Conservation (phyloP, 2,888 invertebrate species). For the Luffia ferchaultella region DNA sequence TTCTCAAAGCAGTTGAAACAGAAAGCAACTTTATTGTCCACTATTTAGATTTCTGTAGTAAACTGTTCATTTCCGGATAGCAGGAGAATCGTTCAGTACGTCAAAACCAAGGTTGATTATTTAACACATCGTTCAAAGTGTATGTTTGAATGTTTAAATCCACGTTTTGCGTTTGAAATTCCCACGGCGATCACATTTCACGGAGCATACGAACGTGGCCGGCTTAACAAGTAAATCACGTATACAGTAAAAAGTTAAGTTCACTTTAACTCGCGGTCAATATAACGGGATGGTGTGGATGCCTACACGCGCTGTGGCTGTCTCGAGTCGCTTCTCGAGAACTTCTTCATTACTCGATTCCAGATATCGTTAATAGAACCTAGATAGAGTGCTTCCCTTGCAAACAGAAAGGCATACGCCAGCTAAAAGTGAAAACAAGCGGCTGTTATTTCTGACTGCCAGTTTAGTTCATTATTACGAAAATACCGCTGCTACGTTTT, state of each 20-base stretch:
- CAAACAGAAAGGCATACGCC: too few species aligned
- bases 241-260: background rate
- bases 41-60: too few species aligned
- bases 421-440: too few species aligned
- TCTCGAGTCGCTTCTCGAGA: background rate
- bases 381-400: background rate
- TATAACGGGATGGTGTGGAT: background rate
- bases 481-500: too few species aligned
- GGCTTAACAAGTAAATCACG: background rate
- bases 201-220: background rate
- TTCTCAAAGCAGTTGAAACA: too few species aligned
- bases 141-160: background rate
- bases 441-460: too few species aligned
- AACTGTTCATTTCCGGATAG: too few species aligned
- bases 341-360: background rate
- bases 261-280: background rate
- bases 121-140: too few species aligned
- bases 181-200: background rate
- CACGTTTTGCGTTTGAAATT: background rate
- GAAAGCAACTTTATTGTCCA: too few species aligned
- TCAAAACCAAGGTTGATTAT: too few species aligned
- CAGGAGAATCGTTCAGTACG: too few species aligned
- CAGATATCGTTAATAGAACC: background rate
- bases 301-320: background rate
- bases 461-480: too few species aligned